phyloP scores from a whole-genome alignment of 2,113 vertebrate species.

The Ovis canadensis region DNA sequence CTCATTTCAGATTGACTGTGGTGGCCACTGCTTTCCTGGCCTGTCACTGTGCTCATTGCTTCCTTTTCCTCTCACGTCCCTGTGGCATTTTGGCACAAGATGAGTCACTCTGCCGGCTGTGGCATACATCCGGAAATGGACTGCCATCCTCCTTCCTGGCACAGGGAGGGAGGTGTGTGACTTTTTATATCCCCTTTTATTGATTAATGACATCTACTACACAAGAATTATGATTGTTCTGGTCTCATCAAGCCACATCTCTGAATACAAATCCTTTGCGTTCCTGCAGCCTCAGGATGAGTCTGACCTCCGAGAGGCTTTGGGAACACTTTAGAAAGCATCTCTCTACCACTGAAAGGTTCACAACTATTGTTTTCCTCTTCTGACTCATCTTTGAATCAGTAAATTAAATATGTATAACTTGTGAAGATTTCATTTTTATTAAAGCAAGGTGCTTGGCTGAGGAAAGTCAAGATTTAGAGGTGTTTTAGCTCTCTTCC shows the following conservation, averaged over 20 bases:
- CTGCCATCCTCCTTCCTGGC: constrained; percentile 69
- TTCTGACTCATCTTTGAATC: constrained; percentile 78
- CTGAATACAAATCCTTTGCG: constrained; percentile 65
- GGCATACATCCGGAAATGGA: constrained; percentile 67
- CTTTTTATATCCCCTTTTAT: constrained; percentile 69
- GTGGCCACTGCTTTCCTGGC: not conserved
- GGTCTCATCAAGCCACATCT: constrained; percentile 51
- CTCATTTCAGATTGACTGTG: not conserved
- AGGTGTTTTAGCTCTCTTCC: not conserved
- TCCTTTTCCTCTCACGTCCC: constrained; percentile 30
- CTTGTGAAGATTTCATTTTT: constrained; percentile 76
- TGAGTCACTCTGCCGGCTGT: constrained; percentile 62
- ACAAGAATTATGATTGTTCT: constrained; percentile 63
- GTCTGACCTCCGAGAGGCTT: constrained; percentile 59
- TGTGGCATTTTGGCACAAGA: constrained; percentile 63
- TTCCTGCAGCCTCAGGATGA: constrained; percentile 50
- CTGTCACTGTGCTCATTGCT: constrained; percentile 28
- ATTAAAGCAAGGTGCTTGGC: constrained; percentile 68
- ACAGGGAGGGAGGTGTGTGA: constrained; percentile 40
- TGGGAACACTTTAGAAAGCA: constrained; percentile 59
- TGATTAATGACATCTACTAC: constrained; percentile 69
- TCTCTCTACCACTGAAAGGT: constrained; percentile 55
- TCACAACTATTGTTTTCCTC: constrained; percentile 71
- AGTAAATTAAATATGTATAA: constrained; percentile 78
- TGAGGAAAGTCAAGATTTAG: constrained; percentile 61